phyloP scores from a whole-genome alignment of 37 sponge, comb jelly and placozoan species.

The Bolinopsis microptera region DNA sequence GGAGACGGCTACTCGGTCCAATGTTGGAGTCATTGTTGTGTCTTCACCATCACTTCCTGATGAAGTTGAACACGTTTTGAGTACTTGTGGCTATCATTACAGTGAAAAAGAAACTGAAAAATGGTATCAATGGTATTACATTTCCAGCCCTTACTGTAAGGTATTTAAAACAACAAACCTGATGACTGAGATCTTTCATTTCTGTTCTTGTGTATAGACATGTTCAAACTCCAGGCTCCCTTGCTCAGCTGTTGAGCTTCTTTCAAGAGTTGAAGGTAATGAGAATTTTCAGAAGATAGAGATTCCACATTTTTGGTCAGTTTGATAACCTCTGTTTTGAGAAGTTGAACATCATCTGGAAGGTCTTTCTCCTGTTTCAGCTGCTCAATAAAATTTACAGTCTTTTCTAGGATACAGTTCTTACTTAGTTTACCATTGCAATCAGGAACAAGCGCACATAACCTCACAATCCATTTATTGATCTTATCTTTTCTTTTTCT shows the following conservation, averaged over 20 bases:
- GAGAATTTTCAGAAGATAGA: slow-evolving; percentile 54
- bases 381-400: slow-evolving; percentile 27
- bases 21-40: slow-evolving; percentile 65
- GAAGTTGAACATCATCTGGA: slow-evolving; percentile 62
- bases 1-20: slow-evolving; percentile 42
- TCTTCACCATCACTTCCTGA: slow-evolving; percentile 64
- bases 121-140: neutral
- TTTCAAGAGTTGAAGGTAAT: slow-evolving; percentile 7
- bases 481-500: slow-evolving; percentile 51
- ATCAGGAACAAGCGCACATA: slow-evolving; percentile 47
- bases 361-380: slow-evolving; percentile 42
- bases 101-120: neutral
- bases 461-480: slow-evolving; percentile 32
- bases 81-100: neutral
- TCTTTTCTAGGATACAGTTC: slow-evolving; percentile 51
- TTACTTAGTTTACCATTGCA: slow-evolving; percentile 51
- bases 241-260: slow-evolving; percentile 37
- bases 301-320: slow-evolving; percentile 60
- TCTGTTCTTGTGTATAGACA: slow-evolving; percentile 49
- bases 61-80: neutral
- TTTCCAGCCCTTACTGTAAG: too few relatives aligned
- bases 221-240: slow-evolving; percentile 49
- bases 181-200: slow-evolving; percentile 46
- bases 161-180: too few relatives aligned
- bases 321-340: slow-evolving; percentile 53